Evolutionary conservation across 2,113 vertebrate species (phyloP), one percentile per base, ranked within the genome.

Genomic region (Saccopteryx bilineata): DNA sequence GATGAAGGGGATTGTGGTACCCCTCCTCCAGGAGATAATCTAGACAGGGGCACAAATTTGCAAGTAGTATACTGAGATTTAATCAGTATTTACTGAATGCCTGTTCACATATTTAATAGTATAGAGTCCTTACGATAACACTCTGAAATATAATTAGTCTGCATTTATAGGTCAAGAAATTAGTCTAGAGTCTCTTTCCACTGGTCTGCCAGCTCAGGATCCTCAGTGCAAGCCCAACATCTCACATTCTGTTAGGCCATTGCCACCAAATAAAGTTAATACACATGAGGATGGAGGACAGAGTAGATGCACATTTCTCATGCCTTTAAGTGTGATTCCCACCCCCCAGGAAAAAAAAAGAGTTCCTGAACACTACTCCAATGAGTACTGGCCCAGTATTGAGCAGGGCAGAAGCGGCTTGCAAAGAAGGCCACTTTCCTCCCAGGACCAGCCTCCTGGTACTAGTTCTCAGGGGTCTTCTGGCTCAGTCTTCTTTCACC

Each of bases 41-140:
- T 63, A 58, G 74, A 82, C 46, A 23, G 54, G 68, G 46, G 50
- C 66, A 78, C 72, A 80, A 85, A 50, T 76, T 95, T 46, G 21
- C 63, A 66, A 68, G 84, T 61, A 68, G 50, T 39, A 69, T 72
- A 90, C 56, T 78, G 81, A 90, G 83, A 94, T 94, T 90, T 81
- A 71, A 76, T 81, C 85, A 93, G 21, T 80, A 78, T 79, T 79
- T 92, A 91, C 74, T n/a, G 86, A 90, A 91, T 83, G n/a, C 85
- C 83, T 69, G 72, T 52, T 86, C 78, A 87, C 78, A 26, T 92
- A 88, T 46, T 92, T 95, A 95, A 82, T 33, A 65, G 63, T 48
- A 65, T 75, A 28, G 19, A 63, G 63, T 65, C 65, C 52, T 96
- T 95, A 60, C 71, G 56, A 33, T 76, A 90, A 85, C 68, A 71